phyloP scores from a whole-genome alignment of 2,888 invertebrate genomes.

The Teleogryllus oceanicus region DNA sequence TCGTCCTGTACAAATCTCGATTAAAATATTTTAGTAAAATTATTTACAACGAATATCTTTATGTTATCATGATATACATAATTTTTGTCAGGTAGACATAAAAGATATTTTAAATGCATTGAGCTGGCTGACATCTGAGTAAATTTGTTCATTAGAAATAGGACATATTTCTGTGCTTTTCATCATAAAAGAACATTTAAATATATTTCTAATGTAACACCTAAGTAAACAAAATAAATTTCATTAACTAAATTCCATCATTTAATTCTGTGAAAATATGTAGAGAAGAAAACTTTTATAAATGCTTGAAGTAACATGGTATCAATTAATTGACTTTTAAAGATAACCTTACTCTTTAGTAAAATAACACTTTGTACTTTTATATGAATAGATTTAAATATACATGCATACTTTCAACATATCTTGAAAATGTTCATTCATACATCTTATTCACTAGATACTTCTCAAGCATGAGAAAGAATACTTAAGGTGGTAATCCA shows the following conservation, averaged over 20 bases:
- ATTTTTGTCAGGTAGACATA: background rate
- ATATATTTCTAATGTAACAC: background rate
- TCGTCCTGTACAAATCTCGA: background rate
- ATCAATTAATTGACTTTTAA: background rate
- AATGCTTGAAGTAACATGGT: background rate
- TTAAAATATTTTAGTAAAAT: background rate
- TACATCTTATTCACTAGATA: background rate
- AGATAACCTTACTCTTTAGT: background rate
- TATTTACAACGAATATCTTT: background rate
- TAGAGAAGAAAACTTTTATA: background rate
- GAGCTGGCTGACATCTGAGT: background rate
- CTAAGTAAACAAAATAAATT: background rate
- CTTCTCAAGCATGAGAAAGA: background rate
- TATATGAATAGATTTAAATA: background rate
- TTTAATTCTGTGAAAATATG: too few species aligned
- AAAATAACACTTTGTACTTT: conserved; percentile 4
- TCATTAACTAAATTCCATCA: too few species aligned
- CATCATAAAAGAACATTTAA: background rate
- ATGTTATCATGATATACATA: background rate
- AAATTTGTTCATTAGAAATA: background rate
- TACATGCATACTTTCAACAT: background rate
- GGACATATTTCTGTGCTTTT: background rate
- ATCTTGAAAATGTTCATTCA: background rate
- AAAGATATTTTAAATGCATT: conserved; percentile 18
- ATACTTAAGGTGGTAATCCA: background rate